Evolutionary conservation across 1,140 invertebrate species (phyloP).

Genomic region (Pollicipes pollicipes): DNA sequence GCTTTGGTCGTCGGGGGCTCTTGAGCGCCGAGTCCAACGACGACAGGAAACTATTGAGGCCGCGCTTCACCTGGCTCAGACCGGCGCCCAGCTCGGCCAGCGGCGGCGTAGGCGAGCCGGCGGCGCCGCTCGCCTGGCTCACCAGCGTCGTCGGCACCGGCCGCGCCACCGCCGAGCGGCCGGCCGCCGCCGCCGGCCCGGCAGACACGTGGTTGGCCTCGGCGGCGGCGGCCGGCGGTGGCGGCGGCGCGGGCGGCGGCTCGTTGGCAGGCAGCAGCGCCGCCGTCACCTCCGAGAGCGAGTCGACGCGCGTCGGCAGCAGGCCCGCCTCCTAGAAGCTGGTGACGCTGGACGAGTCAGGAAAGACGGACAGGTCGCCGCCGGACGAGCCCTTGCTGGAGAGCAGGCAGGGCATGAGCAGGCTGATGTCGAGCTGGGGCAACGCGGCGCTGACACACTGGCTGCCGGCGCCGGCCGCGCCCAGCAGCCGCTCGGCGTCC

Average conservation of each 20-base stretch:
- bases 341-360: background rate
- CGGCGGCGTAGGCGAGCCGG: too few species aligned
- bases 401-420: conserved; percentile 49
- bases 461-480: conserved; percentile 23
- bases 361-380: conserved; percentile 24
- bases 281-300: background rate
- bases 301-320: background rate
- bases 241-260: background rate
- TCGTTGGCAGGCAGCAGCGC: background rate
- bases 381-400: conserved; percentile 26
- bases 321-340: background rate
- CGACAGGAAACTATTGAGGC: conserved; percentile 55
- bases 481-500: conserved; percentile 52
- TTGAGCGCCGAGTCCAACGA: conserved; percentile 59
- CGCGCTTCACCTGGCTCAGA: conserved; percentile 42
- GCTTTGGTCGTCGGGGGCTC: conserved; percentile 39
- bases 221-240: background rate
- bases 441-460: conserved; percentile 21
- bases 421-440: conserved; percentile 52
- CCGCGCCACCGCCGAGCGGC: too few species aligned
- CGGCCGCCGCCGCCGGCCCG: background rate
- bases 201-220: background rate
- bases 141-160: too few species aligned
- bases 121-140: too few species aligned
- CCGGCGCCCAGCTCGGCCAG: conserved; percentile 6